Base-by-base conservation (phyloP, 2,113 vertebrate genomes). In the Cebus imitator region DNA sequence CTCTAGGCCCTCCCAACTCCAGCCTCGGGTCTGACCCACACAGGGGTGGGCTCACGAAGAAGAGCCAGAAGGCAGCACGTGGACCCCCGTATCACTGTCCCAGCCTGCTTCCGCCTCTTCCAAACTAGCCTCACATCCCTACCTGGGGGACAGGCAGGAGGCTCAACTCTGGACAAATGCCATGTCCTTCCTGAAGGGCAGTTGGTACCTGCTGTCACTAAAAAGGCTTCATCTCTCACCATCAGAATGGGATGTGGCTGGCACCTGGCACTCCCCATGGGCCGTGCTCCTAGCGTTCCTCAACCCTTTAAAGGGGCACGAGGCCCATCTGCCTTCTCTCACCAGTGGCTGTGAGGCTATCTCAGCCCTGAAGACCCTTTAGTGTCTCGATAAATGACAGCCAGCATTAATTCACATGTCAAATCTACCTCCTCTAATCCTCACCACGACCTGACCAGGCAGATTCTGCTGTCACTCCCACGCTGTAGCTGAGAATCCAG, bases 401-500 rank as follows among this genome's bases (percentile, higher is more conserved):
- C 79, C 86, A 52, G 75, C 30, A 40, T 37, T 57, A n/a, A 25
- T 50, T 32, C 20, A 4, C 80, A 9, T 1, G 43, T 80, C 80
- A 2, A 32, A 32, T 64, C 20, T 66, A 52, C 4, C 70, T 4
- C 43, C 16, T 45, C 37, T 12, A 40, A 57, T 35, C 45, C 78
- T 27, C 32, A 55, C 45, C 0, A 6, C 23, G 43, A 11, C 52
- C 87, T 48, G 21, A 6, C 3, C 3, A 27, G 32, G 87, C 4
- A 1, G 87, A 87, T 52, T 45, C n/a, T 25, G 1, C 4, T 3
- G 0, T 50, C 43, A 52, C 55, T 52, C 43, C n/a, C 11, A 50
- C 21, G 2, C 1, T 2, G 30, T 3, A 72, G 83, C 70, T 0
- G 0, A 30, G 35, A 5, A 0, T 21, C 13, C 87, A 21, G 57